These are phyloP conservation scores for Microtus oregoni DNA, from an alignment of 2,113 vertebrate genomes.

Conservation along the genomic window DNA sequence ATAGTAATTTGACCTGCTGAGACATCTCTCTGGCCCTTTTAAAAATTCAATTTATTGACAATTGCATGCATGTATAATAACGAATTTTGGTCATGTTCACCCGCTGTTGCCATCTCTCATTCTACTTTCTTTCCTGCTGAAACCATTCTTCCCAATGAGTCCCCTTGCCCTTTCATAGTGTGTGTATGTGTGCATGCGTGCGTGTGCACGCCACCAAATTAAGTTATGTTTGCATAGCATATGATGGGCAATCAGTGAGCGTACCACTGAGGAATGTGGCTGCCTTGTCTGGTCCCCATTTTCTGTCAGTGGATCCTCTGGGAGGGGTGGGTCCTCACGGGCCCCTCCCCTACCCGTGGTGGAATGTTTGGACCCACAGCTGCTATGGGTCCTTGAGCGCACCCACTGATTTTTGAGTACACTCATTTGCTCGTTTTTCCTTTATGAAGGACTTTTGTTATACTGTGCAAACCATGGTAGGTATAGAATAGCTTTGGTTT, in stretches of 20 bases:
- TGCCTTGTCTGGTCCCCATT: not conserved
- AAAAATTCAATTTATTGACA: not conserved
- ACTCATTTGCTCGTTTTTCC: not conserved
- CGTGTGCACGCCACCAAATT: not conserved
- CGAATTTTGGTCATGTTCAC: not conserved
- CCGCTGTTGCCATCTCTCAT: not conserved
- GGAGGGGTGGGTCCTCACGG: not conserved
- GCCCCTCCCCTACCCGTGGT: not conserved
- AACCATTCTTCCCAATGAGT: not conserved
- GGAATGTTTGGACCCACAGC: not conserved
- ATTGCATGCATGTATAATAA: not conserved
- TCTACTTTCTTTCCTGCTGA: not conserved
- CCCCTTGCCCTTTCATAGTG: not conserved
- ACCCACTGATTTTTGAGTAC: not conserved
- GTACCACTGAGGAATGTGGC: not conserved
- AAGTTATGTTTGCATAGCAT: not conserved
- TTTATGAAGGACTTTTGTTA: constrained; percentile 3
- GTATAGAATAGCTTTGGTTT: constrained; percentile 25
- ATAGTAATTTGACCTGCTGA: not conserved
- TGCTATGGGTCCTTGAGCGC: not conserved
- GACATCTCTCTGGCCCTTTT: not conserved
- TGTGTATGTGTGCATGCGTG: not conserved
- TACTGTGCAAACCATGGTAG: not conserved
- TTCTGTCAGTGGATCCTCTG: not conserved
- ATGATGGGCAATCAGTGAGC: not conserved